Percentiles rank a stretch among this genome's conserved stretches.
Evolutionary conservation across 2,888 invertebrate genomes (phyloP).

Genomic region (Rhabditoides inermis): DNA sequence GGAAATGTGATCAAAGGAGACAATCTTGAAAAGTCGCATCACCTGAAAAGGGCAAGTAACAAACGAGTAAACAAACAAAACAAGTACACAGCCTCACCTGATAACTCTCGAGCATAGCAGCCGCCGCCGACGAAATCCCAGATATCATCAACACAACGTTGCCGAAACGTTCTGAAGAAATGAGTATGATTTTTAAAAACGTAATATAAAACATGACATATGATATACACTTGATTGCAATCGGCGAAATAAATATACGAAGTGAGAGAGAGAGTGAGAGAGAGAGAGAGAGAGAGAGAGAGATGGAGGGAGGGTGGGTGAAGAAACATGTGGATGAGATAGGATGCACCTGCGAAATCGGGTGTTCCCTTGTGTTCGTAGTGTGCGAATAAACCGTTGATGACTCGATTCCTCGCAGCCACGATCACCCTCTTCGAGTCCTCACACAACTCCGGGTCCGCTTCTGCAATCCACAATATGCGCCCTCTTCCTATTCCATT

Average conservation of each 20-base stretch:
- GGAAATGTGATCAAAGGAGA: slow-evolving; percentile 44
- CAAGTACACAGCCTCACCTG: slow-evolving; percentile 14
- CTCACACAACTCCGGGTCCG: slow-evolving; percentile 29
- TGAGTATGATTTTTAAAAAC: too few relatives aligned
- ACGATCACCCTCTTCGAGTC: slow-evolving; percentile 20
- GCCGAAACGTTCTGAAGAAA: slow-evolving; percentile 39
- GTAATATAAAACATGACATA: too few relatives aligned
- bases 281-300: too few relatives aligned
- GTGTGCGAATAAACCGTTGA: slow-evolving; percentile 37
- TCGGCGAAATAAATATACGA: too few relatives aligned
- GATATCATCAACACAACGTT: slow-evolving; percentile 40
- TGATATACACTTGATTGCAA: too few relatives aligned
- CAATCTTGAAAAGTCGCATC: slow-evolving; percentile 49
- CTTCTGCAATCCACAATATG: too few relatives aligned
- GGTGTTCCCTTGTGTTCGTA: slow-evolving; percentile 25
- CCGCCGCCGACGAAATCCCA: slow-evolving; percentile 39
- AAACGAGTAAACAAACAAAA: too few relatives aligned
- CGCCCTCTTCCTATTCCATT: too few relatives aligned
- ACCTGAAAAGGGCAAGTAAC: slow-evolving; percentile 29
- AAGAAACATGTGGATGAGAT: too few relatives aligned
- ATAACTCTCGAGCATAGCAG: slow-evolving; percentile 41
- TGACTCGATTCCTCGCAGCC: slow-evolving; percentile 33
- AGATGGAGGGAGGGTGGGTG: too few relatives aligned
- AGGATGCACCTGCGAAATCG: slow-evolving; percentile 18
- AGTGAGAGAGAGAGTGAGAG: too few relatives aligned